Evolutionary conservation across 2,797 vertebrate species (phyloP), one percentile per base, ranked within the genome.

Genomic region (Clarias fuscus): DNA sequence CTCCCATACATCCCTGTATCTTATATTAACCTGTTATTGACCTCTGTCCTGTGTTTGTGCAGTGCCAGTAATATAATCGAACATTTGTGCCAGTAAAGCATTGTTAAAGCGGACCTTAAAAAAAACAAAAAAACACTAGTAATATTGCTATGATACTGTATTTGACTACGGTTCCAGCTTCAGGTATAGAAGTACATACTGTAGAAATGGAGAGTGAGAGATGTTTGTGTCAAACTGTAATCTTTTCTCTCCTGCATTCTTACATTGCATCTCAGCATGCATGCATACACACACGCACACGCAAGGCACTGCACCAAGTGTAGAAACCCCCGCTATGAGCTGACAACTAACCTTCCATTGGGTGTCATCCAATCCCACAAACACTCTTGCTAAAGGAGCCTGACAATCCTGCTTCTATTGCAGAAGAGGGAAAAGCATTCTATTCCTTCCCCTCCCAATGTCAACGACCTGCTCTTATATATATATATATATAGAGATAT

Each of bases 321-420:
- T 71, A 81, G 20, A 70, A 87, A 85, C 18, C 77, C 85, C 76
- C 22, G 78, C 78, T 81, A 82, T 14, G 33, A 85, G 59, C 72
- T 85, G 88, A 89, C 86, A 79, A 62, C 58, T 85, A 84, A 82
- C 83, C 83, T 89, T 82, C 83, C 71, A 89, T 73, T 89, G 88
- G 80, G 86, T 90, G 86, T 86, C 89, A 88, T 89, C 86, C 85
- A 86, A 80, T 64, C 75, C 75, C 58, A 27, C 76, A 53, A 61
- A 85, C 73, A 83, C 48, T n/a, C 65, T 76, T 53, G 24, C 43
- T 83, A 77, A 82, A 82, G 43, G 68, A 68, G 48, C 7, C 65
- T 78, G 77, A 90, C 78, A 90, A 83, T 86, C 79, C 79, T 79
- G 80, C 40, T 88, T 85, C 85, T 86, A 89, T 86, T 86, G 86